Base-by-base conservation (phyloP, 2,113 vertebrate genomes). In the Saiga tatarica region DNA sequence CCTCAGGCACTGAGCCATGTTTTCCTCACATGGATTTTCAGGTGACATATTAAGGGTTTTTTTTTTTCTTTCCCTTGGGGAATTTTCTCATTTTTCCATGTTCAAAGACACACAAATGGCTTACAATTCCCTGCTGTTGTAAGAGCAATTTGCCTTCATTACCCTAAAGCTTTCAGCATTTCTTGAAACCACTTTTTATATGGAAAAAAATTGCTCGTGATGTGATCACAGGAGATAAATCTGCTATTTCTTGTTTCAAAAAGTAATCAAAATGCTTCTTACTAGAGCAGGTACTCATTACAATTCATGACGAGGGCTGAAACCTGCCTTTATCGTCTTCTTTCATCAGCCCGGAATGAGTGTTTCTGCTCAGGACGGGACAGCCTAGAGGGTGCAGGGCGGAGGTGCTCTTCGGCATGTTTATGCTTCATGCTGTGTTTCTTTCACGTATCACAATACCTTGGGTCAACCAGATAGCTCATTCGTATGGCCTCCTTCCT, bases 131-230 rank as follows among this genome's bases (percentile, higher is more conserved):
- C 89, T 17, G 53, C 64, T n/a, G 42, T 87, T 67, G 10, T 82
- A 52, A 85, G 55, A 97, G 62, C 52, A 64, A 85, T 97, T 97
- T 94, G 26, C 92, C 47, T 95, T 93, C 74, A 95, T 96, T 85
- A 74, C 85, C 88, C 91, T 81, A 91, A 98, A 96, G 25, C 74
- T 78, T 96, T 90, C 93, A 85, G 82, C 87, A 26, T 11, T 95
- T 97, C 94, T 95, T n/a, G 67, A 96, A 97, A 94, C 7, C 95
- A 94, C 86, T 87, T 97, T 97, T 95, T 91, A 78, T 52, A 52
- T 4, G 47, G 78, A 21, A 30, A 92, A 97, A 82, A 88, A 81
- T 13, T 60, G 39, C 1, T 87, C 85, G 79, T 16, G 8, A 79
- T 52, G 79, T 78, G 95, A 98, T 93, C 91, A 81, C 28, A 14